A percentile compares a stretch with the other conserved stretches of the same genome.
Evolutionary conservation across 2,888 invertebrate genomes (phyloP).

Genomic region (Leptopilina drosophilae): DNA sequence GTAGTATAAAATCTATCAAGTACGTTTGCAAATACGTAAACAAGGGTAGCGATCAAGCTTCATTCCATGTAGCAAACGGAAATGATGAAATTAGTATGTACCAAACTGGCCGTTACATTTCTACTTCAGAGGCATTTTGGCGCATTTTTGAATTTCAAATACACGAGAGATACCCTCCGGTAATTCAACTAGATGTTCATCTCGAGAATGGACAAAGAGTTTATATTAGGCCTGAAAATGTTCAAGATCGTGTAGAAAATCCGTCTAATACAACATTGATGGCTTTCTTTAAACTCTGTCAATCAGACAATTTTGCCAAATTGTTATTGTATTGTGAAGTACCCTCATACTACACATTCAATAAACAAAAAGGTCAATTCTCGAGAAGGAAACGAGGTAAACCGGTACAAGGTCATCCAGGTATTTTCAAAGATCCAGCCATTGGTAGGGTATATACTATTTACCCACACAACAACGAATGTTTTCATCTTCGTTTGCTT

Average conservation of each 20-base stretch:
- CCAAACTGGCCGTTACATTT: no score
- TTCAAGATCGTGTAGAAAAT: no score
- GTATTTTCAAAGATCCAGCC: slow-evolving; percentile 56
- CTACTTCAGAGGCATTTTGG: no score
- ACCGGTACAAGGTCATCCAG: slow-evolving; percentile 47
- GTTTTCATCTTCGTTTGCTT: no score
- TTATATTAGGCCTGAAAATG: slow-evolving; percentile 39
- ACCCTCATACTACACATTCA: slow-evolving; percentile 41
- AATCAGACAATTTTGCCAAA: slow-evolving; percentile 4
- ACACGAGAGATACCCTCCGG: slow-evolving; percentile 35
- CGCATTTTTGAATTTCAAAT: slow-evolving; percentile 38
- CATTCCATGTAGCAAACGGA: slow-evolving; percentile 43
- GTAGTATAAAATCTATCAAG: no score
- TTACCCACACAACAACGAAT: slow-evolving; percentile 60
- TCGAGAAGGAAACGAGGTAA: slow-evolving; percentile 32
- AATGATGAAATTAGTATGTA: slow-evolving; percentile 18
- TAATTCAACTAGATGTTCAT: background rate
- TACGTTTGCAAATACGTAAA: no score
- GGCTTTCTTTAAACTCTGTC: no score
- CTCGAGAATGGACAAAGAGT: slow-evolving; percentile 1
- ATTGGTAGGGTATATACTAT: slow-evolving; percentile 62
- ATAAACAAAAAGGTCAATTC: slow-evolving; percentile 46
- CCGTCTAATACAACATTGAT: no score
- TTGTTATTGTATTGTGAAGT: no score
- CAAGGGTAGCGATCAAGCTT: slow-evolving; percentile 41